Conservation (phyloP, 1,140 invertebrate genomes). For the Schlechtendalia chinensis region DNA sequence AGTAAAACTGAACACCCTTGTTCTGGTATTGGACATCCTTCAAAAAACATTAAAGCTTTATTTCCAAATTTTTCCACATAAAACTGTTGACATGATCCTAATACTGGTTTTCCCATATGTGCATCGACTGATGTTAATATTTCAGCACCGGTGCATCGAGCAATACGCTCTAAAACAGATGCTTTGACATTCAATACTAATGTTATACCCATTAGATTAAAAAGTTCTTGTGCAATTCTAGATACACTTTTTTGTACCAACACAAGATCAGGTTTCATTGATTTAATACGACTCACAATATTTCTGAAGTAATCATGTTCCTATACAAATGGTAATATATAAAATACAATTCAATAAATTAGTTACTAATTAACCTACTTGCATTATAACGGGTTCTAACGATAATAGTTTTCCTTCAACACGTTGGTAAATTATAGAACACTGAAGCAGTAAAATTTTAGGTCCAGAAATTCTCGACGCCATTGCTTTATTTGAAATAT, state of each 20-base stretch:
- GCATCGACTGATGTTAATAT: conserved; percentile 88
- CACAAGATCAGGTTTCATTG: conserved; percentile 81
- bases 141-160: conserved; percentile 79
- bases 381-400: conserved; percentile 85
- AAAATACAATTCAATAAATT: not conserved
- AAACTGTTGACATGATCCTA: conserved; percentile 87
- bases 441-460: conserved; percentile 79
- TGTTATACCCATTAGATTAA: conserved; percentile 78
- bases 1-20: conserved; percentile 87
- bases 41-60: conserved; percentile 92
- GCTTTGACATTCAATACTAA: conserved; percentile 86
- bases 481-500: conserved; percentile 90
- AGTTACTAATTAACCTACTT: conserved; percentile 60
- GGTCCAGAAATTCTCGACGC: conserved; percentile 75
- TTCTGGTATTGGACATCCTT: conserved; percentile 79
- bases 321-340: conserved; percentile 56
- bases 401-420: conserved; percentile 87
- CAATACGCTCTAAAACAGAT: conserved; percentile 77
- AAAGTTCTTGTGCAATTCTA: conserved; percentile 80
- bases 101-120: conserved; percentile 74
- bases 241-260: conserved; percentile 88
- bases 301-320: conserved; percentile 87
- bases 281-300: conserved; percentile 82
- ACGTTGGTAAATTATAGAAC: conserved; percentile 88
- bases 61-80: conserved; percentile 70